Evolutionary conservation across 2,797 vertebrate species (phyloP), one percentile per base, ranked within the genome.

Genomic region (Onychomys torridus): DNA sequence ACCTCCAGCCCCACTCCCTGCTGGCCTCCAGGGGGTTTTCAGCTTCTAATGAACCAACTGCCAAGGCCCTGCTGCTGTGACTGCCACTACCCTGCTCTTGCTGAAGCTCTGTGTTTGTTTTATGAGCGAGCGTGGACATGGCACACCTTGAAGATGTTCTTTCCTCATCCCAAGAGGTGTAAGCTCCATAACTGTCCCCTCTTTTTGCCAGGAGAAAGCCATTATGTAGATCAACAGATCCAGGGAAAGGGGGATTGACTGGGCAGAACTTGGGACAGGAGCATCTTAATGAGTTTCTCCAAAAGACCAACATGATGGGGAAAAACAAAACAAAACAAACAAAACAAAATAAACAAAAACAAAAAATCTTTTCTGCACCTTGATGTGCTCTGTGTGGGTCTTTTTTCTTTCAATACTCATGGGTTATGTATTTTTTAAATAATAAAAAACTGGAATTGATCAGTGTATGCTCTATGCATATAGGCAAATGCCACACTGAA

Each of bases 31-130:
- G 94, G 91, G 83, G 88, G 73, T 57, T 75, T 93, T 46, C 83
- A 4, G 86, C 85, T 81, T 52, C 95, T 97, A 97, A 97, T 84
- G 93, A 97, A 90, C 71, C 94, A 40, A 76, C 76, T 8, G 71
- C 78, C 75, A 17, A 52, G 40, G 2, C 0, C 12, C 85, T 81
- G 37, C 27, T 49, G 61, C 27, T 13, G 77, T 49, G 46, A n/a
- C 87, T 25, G 65, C 67, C 0, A 3, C 82, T 3, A 19, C 90
- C 76, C 2, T 57, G 25, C 67, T 97, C 82, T 73, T 17, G 25
- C 63, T 7, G 10, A 55, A 84, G 73, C 40, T 43, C 86, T 73
- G 94, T 32, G 92, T 97, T 97, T 97, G 89, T 75, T 95, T 95
- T 97, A 37, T 40, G 75, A 97, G 82, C 87, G 79, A 96, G 90